Base-by-base conservation (phyloP, 2,888 invertebrate genomes). In the Tuberolachnus salignus region DNA sequence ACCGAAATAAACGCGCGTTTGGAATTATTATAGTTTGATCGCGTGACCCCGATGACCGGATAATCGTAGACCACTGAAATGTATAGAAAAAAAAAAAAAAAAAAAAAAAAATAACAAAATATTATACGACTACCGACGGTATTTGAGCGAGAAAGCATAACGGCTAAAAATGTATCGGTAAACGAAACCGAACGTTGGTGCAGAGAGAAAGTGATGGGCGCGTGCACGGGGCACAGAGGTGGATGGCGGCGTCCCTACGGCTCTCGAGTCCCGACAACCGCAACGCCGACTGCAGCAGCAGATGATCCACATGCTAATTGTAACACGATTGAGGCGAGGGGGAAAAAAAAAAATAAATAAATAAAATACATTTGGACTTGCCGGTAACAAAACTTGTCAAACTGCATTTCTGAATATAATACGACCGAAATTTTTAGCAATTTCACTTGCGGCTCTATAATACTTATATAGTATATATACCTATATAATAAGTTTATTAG, bases 241-340 rank as follows among this genome's bases (percentile, higher is more conserved):
- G 23, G 66, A 46, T 44, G 70, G 49, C 75, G 44, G 66, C 55
- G 46, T 75, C 64, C 75, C 75, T 75, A 66, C 66, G 75, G 46
- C 75, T 75, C 42, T 61, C 51, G 57, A 34, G 34, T 34, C 34
- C 6, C 34, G 34, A 16, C 11, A 44, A 70, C 69, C 69, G 69
- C 55, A 55, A 44, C 42, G 21, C 23, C 26, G n/a, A 55, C 21
- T 61, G 61, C 21, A 16, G 51, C 63, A 42, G 63, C 14, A n/a
- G 75, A 75, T 75, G 75, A 75, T 75, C 55, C 75, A 64, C 74
- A 66, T 34, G 59, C 72, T 61, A 72, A 72, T 72, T 61, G 72
- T 72, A 72, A 61, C 72, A 26, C 71, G 71, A 26, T 34, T 11
- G 57, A 26, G 59, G 59, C n/a, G 59, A 13, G 16, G 34, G 14